Base-by-base conservation (phyloP, 2,888 invertebrate species). In the Stenichneumon culpator region DNA sequence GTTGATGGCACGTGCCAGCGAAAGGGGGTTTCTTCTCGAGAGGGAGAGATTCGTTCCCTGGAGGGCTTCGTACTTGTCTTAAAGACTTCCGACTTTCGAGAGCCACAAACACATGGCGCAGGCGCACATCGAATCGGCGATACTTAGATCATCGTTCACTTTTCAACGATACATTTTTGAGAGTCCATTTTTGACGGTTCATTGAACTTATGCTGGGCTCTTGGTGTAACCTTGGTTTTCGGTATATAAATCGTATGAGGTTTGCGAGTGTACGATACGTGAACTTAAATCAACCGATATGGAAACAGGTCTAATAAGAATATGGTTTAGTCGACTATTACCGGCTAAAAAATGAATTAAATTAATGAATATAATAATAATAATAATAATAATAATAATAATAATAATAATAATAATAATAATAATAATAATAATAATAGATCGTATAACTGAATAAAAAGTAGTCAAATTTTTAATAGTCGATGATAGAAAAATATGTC, bases 1-100 rank as follows among this genome's bases (percentile, higher is more conserved):
- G 74, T 28, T 65, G 63, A 63, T 47, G 47, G 47, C 74, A 74
- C 74, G 74, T 74, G 74, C 50, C 50, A 7, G 74, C 44, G 6
- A 50, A 74, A 65, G 63, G 60, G 74, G 39, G 39, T 63, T 47
- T 63, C 28, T 28, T 47, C 28, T 28, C 28, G 6, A 60, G 60
- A 60, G 60, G 60, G 60, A 60, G 6, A 44, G 22, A 47, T 69
- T 69, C 47, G 25, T 69, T 47, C 28, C 14, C 28, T 63, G 6
- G 32, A 63, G 63, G 28, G 63, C 7, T 47, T 68, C 44, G 39
- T 68, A 44, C 68, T 68, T 44, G 67, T 67, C 44, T 67, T 22
- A 22, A 67, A 44, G n/a, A 22, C 67, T 67, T 67, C 67, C 67
- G 67, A 19, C 67, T 44, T 67, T 67, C 67, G 39, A 44, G 67